A percentile compares a stretch with the other conserved stretches of the same genome.
Evolutionary conservation across 1,140 invertebrate genomes (phyloP).

Genomic region (Sarcophaga peregrina): DNA sequence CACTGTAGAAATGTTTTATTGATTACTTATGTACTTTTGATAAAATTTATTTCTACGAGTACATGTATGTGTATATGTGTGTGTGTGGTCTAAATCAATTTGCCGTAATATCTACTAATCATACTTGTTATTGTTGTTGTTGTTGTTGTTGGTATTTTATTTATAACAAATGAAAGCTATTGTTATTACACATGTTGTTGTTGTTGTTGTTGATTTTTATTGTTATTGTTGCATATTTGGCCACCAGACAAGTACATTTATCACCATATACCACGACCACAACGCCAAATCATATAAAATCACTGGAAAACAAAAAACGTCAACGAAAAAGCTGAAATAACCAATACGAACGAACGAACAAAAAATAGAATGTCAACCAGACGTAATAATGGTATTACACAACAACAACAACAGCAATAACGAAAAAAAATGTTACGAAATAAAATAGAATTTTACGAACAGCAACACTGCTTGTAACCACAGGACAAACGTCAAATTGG

Average conservation of each 20-base stretch:
- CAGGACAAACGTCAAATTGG: slow-evolving; percentile 16
- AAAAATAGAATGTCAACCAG: neutral
- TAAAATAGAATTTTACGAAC: slow-evolving; percentile 4
- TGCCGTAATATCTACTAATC: slow-evolving; percentile 28
- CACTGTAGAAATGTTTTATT: no score
- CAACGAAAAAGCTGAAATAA: no score
- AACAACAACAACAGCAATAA: neutral
- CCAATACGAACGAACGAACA: neutral
- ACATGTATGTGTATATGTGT: neutral
- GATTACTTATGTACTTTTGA: no score
- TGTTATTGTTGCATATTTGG: neutral
- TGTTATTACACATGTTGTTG: neutral
- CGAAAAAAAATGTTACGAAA: neutral
- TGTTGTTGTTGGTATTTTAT: no score
- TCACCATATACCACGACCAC: slow-evolving; percentile 35
- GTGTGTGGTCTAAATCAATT: slow-evolving; percentile 11
- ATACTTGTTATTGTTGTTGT: neutral
- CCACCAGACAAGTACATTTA: slow-evolving; percentile 34
- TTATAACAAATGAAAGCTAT: no score
- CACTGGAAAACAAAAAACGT: neutral
- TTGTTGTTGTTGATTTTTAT: no score
- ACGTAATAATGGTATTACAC: slow-evolving; percentile 16
- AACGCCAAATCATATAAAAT: slow-evolving; percentile 31
- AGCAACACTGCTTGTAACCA: slow-evolving; percentile 11
- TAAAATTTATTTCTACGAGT: no score